Evolutionary conservation across 2,797 vertebrate genomes (phyloP), one percentile per base, ranked within the genome.

Genomic region (Rousettus madagascariensis): DNA sequence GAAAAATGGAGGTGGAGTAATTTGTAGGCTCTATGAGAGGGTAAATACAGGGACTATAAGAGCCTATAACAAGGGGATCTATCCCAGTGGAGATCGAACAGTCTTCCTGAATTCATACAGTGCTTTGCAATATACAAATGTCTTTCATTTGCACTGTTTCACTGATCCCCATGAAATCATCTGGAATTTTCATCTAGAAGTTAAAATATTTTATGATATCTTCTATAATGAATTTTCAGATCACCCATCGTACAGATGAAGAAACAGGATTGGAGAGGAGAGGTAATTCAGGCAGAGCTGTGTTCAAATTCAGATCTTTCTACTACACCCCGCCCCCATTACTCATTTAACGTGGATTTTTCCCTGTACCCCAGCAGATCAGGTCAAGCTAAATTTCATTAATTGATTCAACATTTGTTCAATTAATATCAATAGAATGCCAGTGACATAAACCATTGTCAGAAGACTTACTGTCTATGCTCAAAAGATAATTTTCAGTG

Each of bases 281-380:
- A 94, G 53, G 38, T 19, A 10, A 43, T 72, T 72, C 61, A 43
- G 41, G 17, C 6, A 83, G 46, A 94, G 36, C 74, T 36, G n/a
- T 43, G 75, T 83, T 83, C 71, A 17, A 41, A 57, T 36, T 89
- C 10, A 46, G 38, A 36, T 68, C 59, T 65, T 87, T 46, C 69
- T 57, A 28, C 6, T 5, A 8, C 3, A 9, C 1, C 9, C 4
- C 5, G 11, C 3, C 3, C 3, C 2, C 46, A 6, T 16, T 33
- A 55, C 20, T 53, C 61, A 59, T 13, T 59, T 20, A 68, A 15
- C 19, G 46, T 46, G n/a, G 15, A 41, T 84, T 85, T 65, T 65
- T 12, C 26, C 6, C 19, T 12, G 38, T 4, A 8, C 33, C 28
- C 26, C 3, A n/a, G 24, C 8, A 68, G 28, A 87, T 84, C 43